Conservation (phyloP, 2,888 invertebrate genomes). For the Lysandra coridon region DNA sequence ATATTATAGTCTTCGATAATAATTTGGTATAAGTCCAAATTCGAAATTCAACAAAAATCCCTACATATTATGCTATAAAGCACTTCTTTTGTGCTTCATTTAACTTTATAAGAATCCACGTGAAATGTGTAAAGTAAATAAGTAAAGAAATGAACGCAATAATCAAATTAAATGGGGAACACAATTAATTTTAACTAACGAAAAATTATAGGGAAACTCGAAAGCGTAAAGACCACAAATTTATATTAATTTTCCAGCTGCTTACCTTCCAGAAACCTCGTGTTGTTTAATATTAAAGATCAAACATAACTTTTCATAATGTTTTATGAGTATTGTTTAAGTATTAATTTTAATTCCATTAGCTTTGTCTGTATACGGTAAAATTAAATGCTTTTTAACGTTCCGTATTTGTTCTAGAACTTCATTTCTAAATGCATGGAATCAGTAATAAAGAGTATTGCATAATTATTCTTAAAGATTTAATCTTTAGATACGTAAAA, state of each 20-base stretch:
- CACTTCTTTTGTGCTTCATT: too few relatives aligned
- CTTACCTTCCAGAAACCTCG: conserved; percentile 9
- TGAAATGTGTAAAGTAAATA: neutral
- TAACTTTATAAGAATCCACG: too few relatives aligned
- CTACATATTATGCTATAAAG: too few relatives aligned
- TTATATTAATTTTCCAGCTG: conserved; percentile 25
- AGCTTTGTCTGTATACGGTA: neutral
- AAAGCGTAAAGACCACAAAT: conserved; percentile 19
- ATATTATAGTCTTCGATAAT: too few relatives aligned
- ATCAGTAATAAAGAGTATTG: too few relatives aligned
- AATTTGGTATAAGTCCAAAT: too few relatives aligned
- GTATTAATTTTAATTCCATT: conserved; percentile 23
- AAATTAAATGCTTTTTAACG: neutral
- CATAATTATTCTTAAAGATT: too few relatives aligned
- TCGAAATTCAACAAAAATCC: too few relatives aligned
- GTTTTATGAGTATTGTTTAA: conserved; percentile 9
- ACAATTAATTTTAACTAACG: conserved; percentile 23
- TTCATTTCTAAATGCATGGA: neutral
- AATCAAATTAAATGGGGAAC: neutral
- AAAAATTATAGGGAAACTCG: conserved; percentile 10
- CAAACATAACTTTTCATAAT: conserved; percentile 20
- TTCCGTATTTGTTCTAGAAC: neutral
- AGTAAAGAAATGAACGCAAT: neutral
- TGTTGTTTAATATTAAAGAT: conserved; percentile 7
- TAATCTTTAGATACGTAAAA: too few relatives aligned